phyloP scores from a whole-genome alignment of 2,113 vertebrate genomes.

The Rhea pennata region DNA sequence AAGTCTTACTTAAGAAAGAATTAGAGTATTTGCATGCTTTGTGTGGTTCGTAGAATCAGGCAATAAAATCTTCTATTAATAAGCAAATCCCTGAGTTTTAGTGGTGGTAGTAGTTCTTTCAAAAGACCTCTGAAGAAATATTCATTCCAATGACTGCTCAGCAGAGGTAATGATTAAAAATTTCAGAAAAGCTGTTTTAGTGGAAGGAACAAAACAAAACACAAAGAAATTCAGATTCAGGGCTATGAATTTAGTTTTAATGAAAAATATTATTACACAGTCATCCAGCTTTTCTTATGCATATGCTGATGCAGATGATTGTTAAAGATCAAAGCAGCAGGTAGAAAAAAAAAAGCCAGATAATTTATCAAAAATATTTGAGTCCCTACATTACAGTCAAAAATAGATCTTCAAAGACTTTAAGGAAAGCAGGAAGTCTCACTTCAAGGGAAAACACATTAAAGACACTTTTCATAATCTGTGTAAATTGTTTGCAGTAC shows the following conservation, averaged over 20 bases:
- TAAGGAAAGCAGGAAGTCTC: background rate
- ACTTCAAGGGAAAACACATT: background rate
- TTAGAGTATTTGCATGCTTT: background rate
- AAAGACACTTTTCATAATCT: background rate
- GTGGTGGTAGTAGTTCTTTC: background rate
- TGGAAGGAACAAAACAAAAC: background rate
- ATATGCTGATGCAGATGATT: background rate
- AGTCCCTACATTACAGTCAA: background rate
- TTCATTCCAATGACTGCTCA: background rate
- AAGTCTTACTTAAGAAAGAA: background rate
- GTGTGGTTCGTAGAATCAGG: background rate
- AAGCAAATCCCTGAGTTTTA: background rate
- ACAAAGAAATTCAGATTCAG: background rate
- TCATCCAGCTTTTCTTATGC: background rate
- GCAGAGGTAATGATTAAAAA: background rate
- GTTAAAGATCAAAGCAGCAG: background rate
- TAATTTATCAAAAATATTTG: background rate
- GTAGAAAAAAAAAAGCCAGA: background rate
- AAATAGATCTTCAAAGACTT: background rate
- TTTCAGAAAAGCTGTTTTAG: background rate
- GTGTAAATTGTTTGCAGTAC: background rate
- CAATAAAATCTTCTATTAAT: background rate
- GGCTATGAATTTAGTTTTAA: background rate
- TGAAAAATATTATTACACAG: background rate
- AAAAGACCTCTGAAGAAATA: background rate